Base-by-base conservation (phyloP, 2,888 invertebrate species). In the Drosophila peninsularis region DNA sequence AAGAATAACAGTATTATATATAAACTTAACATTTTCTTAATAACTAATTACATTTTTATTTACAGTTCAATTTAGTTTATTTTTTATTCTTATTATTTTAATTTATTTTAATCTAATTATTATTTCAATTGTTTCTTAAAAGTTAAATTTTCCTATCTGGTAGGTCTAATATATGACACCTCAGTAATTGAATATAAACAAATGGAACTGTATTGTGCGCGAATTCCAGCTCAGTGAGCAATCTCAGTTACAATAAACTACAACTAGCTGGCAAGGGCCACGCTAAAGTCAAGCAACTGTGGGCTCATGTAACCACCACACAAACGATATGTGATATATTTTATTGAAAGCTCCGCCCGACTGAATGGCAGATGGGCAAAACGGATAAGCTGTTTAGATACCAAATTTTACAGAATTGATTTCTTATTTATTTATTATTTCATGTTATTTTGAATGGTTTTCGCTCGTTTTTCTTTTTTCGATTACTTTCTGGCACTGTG, bases 371-470 rank as follows among this genome's bases (percentile, higher is more conserved):
- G 71, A 58, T 62, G 79, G 66, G 54, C 60, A 64, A 71, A 77
- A 62, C 75, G 75, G 71, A 82, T 80, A 70, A 80, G 60, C 69
- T 82, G 62, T 69, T 75, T 80, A 78, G 83, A 73, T 76, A 61
- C 71, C 69, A 67, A 66, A 76, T 67, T 80, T 71, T 52, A 49
- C 57, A 66, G 80, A 81, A 81, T 81, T 76, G 81, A 83, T 78
- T 81, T 80, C 60, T 64, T 80, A 72, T 68, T 79, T 75, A 64
- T 78, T 65, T 75, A 71, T 75, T 75, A 60, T 53, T 53, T 37
- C 27, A 52, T 56, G 41, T 60, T 13, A 30, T 27, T 24, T 41
- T 37, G 27, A 41, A 52, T 17, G 13, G 14, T 30, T 34, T 37
- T 62, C 21, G 56, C 34, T 34, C 32, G 14, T 3, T 32, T 19